Evolutionary conservation across 2,797 vertebrate species (phyloP).

Genomic region (Hydrocynus forskahlii): DNA sequence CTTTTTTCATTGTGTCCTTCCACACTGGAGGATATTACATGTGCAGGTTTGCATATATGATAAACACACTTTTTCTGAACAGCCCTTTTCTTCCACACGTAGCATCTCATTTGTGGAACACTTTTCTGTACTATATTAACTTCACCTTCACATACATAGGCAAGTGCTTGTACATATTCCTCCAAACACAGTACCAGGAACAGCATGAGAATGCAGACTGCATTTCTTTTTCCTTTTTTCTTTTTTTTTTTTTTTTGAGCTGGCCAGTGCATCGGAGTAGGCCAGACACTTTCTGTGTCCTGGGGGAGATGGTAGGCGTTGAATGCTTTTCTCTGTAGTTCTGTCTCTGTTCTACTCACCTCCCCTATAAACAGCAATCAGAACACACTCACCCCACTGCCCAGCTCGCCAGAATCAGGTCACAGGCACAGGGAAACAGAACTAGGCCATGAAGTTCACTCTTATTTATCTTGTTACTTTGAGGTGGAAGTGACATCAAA

Average conservation of each 20-base stretch:
- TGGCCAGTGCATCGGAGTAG: not conserved
- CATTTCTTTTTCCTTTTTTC: not conserved
- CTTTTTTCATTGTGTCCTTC: conserved; percentile 20
- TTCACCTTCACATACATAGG: not conserved
- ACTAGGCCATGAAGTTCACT: conserved; percentile 41
- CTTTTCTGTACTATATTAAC: conserved; percentile 7
- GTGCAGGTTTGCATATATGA: too few relatives aligned
- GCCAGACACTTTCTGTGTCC: conserved; percentile 36
- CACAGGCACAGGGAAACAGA: conserved; percentile 46
- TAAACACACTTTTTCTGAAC: not conserved
- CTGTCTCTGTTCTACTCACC: conserved; percentile 22
- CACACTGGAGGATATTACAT: not conserved
- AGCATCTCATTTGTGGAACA: conserved; percentile 3
- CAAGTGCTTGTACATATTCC: not conserved
- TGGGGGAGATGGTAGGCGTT: conserved; percentile 7
- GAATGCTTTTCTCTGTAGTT: conserved; percentile 25
- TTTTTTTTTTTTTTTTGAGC: not conserved
- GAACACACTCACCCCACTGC: conserved; percentile 31
- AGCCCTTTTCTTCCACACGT: conserved; percentile 1
- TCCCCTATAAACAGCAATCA: conserved; percentile 33
- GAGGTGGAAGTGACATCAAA: conserved; percentile 22
- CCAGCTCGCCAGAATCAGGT: conserved; percentile 45
- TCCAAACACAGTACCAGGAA: not conserved
- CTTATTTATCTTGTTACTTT: conserved; percentile 34
- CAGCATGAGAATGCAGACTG: conserved; percentile 21